phyloP scores from a whole-genome alignment of 2,113 vertebrate genomes.

The Smithornis capensis region DNA sequence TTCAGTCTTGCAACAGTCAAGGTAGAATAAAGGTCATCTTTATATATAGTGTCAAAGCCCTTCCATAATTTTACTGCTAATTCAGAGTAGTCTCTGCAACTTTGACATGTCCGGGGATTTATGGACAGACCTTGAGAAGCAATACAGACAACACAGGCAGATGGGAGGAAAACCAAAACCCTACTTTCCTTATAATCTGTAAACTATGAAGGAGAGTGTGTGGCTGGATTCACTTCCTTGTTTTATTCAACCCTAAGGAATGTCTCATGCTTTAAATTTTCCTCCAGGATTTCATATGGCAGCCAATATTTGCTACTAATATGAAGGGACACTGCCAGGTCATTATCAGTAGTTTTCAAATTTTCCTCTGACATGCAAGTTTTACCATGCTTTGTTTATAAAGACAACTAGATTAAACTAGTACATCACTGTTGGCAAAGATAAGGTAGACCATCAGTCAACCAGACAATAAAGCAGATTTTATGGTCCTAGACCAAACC shows the following conservation, averaged over 20 bases:
- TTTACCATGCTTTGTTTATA: neutral
- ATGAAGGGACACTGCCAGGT: neutral
- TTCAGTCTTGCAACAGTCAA: neutral
- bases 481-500: neutral
- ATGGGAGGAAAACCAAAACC: neutral
- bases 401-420: neutral
- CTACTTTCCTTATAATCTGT: neutral
- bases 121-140: neutral
- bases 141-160: neutral
- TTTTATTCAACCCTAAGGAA: neutral
- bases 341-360: neutral
- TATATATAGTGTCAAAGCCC: neutral
- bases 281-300: neutral
- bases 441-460: neutral
- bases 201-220: fast-evolving
- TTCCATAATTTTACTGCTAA: neutral
- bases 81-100: neutral
- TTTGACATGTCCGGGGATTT: neutral
- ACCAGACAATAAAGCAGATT: neutral
- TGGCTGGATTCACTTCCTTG: neutral
- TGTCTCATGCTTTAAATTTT: neutral
- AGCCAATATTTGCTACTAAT: neutral
- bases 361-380: neutral
- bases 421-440: neutral
- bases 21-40: neutral